Evolutionary conservation across 1,140 invertebrate species (phyloP), one percentile per base, ranked within the genome.

Genomic region (Brevipalpus yothersi): DNA sequence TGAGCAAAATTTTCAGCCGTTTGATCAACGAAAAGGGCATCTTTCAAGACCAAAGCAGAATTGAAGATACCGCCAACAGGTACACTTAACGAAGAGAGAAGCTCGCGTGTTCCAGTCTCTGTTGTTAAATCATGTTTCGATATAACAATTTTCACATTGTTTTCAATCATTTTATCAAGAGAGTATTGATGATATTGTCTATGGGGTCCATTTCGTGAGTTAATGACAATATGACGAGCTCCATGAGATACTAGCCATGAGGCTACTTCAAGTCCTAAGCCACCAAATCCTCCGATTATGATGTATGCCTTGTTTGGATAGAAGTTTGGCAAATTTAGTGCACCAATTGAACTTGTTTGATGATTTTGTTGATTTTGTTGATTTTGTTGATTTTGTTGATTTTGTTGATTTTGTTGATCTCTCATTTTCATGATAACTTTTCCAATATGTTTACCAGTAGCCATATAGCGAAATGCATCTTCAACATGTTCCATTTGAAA

Each of bases 371-470:
- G n/a, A n/a, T n/a, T n/a, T n/a, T n/a, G n/a, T n/a, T n/a, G n/a
- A n/a, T n/a, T n/a, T n/a, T n/a, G n/a, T n/a, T n/a, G n/a, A n/a
- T n/a, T n/a, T n/a, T n/a, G n/a, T n/a, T n/a, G n/a, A n/a, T n/a
- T n/a, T n/a, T 31, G 2, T 31, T 31, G 31, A 31, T 5, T 31
- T 5, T 31, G 31, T 56, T 72, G 68, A 13, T 69, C 67, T 58
- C 65, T 58, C 15, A 72, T 63, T 61, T 63, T 40, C 9, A 63
- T 13, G 2, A 78, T 45, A 13, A 97, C 90, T 76, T 96, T 96
- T 65, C 92, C 92, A 62, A 94, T 92, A 71, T 96, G 91, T 73
- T 90, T 92, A 45, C 91, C 91, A 1, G 85, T 81, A n/a, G 89
- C 90, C 87, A 97, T 95, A 69, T 79, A 96, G 62, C 80, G 76